Evolutionary conservation across 2,888 invertebrate genomes (phyloP), one percentile per base, ranked within the genome.

Genomic region (Gortyna flavago): DNA sequence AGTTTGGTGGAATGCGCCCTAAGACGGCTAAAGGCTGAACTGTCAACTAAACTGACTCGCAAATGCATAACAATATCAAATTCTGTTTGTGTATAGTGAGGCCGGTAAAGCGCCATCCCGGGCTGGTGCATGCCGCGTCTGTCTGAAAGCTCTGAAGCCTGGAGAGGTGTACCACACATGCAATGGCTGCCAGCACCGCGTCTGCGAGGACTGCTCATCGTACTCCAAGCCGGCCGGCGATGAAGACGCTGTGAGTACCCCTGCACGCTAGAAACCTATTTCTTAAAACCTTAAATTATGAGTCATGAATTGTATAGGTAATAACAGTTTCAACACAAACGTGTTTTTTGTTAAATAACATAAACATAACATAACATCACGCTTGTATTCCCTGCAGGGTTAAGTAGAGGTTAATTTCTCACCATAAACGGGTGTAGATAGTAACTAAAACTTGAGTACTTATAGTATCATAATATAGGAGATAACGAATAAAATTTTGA

Each of bases 161-260:
- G 98, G 98, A 81, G 99, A 99, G 94, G 98, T 98, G 93, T 98
- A 98, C 94, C 98, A 98, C 94, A 98, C 98, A 72, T 99, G 99
- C 96, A 98, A 98, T 91, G 99, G 99, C 95, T 99, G 99, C 95
- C 98, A 98, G 91, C 98, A 99, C 92, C 97, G 98, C 88, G 98
- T 99, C 72, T 99, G 99, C 94, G 99, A 99, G 94, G 99, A 99
- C 95, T 99, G 99, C 93, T 99, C 99, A 87, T 99, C 98, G 74
- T 99, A 99, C 94, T 99, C 99, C 88, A 98, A 98, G 91, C 97
- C 98, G 77, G 98, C 98, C 82, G 98, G 98, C 91, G 98, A 98
- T 86, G 98, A 98, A 91, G 98, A 98, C 90, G 97, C 98, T 95
- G 98, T 98, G 92, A 97, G 75, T 65, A 25, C 41, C 9, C 29